Evolutionary conservation across 1,140 invertebrate genomes (phyloP).

Genomic region (Drosophila baimaii): DNA sequence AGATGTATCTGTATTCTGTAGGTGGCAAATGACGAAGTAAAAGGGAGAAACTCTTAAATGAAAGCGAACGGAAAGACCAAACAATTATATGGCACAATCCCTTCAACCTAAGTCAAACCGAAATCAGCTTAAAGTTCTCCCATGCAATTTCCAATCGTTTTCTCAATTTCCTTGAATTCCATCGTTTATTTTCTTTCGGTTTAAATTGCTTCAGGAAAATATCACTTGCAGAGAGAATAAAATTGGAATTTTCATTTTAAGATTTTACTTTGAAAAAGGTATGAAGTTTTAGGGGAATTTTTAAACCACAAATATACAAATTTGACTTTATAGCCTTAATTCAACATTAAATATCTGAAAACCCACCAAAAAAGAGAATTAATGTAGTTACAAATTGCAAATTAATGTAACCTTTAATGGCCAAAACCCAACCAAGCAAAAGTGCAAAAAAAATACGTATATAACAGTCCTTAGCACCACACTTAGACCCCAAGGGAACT

Average conservation of each 20-base stretch:
- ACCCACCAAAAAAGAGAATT: not conserved
- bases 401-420: slow-evolving; percentile 10
- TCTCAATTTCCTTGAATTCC: slow-evolving; percentile 12
- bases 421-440: not conserved
- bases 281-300: not conserved
- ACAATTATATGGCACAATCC: slow-evolving; percentile 28
- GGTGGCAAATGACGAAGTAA: slow-evolving; percentile 28
- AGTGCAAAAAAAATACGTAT: not conserved
- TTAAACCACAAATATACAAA: not conserved
- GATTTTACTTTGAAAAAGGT: not conserved
- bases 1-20: slow-evolving; percentile 24
- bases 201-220: slow-evolving; percentile 5
- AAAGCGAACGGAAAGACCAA: slow-evolving; percentile 40
- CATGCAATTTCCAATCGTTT: slow-evolving; percentile 11
- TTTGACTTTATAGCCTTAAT: not conserved
- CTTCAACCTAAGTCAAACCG: slow-evolving; percentile 16
- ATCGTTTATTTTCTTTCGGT: not conserved
- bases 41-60: slow-evolving; percentile 21
- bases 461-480: slow-evolving; percentile 23
- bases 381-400: not conserved
- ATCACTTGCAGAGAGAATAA: not conserved
- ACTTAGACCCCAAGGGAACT: slow-evolving; percentile 58
- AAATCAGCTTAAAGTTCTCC: slow-evolving; percentile 29
- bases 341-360: not conserved
- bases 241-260: no score